Conservation (phyloP, 2,888 invertebrate genomes). For the Brachyptera risi region DNA sequence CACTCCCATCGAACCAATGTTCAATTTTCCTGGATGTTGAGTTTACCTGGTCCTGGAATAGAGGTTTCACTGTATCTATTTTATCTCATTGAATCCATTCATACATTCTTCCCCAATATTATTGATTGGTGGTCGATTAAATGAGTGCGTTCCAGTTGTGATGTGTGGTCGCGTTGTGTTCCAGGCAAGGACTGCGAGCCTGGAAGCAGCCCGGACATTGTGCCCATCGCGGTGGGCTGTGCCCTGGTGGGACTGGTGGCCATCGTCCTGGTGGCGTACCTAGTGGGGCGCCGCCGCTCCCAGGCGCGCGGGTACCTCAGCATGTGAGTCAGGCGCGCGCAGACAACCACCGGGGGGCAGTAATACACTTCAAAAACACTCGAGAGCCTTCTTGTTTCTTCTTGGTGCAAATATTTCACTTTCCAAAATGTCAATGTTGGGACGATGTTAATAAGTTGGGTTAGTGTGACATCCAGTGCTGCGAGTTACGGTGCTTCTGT, state of each 20-base stretch:
- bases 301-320: constrained; percentile 83
- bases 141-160: too few species aligned
- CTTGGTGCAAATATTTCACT: neutral
- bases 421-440: too few species aligned
- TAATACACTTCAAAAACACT: neutral
- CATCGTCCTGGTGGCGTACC: constrained; percentile 87
- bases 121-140: too few species aligned
- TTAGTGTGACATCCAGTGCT: too few species aligned
- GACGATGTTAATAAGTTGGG: too few species aligned
- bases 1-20: too few species aligned
- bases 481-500: too few species aligned
- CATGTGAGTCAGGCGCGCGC: constrained; percentile 75
- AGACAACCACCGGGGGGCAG: constrained; percentile 3
- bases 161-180: constrained; percentile 39
- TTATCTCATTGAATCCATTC: too few species aligned
- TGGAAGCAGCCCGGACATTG: constrained; percentile 77
- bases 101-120: too few species aligned
- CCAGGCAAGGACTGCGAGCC: constrained; percentile 69
- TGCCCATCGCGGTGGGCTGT: constrained; percentile 96
- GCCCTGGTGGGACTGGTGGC: constrained; percentile 85
- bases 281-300: constrained; percentile 83
- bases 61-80: too few species aligned
- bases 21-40: too few species aligned
- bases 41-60: too few species aligned
- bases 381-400: neutral